phyloP scores from a whole-genome alignment of 2,797 vertebrate species.

The Epinephelus awoara region DNA sequence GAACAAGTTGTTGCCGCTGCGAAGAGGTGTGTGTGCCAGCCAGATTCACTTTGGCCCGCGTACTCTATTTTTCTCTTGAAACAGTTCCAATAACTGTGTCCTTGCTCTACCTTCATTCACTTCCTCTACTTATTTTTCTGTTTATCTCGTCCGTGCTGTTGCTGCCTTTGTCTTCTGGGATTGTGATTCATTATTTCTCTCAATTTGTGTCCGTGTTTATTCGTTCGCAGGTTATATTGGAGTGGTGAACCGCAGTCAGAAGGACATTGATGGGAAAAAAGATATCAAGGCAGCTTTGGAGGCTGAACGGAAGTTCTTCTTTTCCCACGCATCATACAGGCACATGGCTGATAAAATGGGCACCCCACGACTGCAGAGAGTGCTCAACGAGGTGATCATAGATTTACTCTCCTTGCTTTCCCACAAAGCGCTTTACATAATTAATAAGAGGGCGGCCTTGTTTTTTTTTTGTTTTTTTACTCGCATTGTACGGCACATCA shows the following conservation, averaged over 20 bases:
- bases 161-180: background rate
- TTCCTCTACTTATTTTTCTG: background rate
- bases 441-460: constrained; percentile 57
- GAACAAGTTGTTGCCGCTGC: constrained; percentile 90
- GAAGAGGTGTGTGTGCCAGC: constrained; percentile 76
- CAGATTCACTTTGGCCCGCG: background rate
- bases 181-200: constrained; percentile 8
- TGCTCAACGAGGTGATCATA: constrained; percentile 89
- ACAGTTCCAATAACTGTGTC: background rate
- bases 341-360: constrained; percentile 92
- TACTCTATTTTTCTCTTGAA: background rate
- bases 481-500: constrained; percentile 31
- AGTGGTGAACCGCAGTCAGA: constrained; percentile 94
- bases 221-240: constrained; percentile 88
- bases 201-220: background rate
- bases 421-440: constrained; percentile 65
- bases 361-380: constrained; percentile 89
- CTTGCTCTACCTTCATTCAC: background rate
- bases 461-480: constrained; percentile 1
- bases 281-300: constrained; percentile 91
- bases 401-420: constrained; percentile 40
- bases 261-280: constrained; percentile 93
- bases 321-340: constrained; percentile 89
- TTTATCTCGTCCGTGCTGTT: background rate
- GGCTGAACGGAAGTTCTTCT: constrained; percentile 92